These are phyloP conservation scores for Tinamus major DNA, from an alignment of 2,797 vertebrate genomes.

Conservation along the genomic window DNA sequence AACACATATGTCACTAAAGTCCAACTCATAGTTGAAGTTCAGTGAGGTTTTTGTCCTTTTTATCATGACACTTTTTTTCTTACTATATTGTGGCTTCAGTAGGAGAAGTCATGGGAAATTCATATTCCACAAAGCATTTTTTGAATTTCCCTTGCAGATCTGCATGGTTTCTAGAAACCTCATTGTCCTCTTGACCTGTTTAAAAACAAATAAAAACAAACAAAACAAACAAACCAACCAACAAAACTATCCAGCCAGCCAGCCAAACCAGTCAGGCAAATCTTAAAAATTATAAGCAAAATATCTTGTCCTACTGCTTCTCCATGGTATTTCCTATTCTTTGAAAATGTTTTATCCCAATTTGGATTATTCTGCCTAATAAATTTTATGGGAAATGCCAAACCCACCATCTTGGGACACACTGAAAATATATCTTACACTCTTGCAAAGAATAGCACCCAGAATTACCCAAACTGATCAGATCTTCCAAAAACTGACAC, in stretches of 20 bases:
- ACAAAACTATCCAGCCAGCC: background rate
- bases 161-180: background rate
- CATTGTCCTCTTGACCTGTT: background rate
- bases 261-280: background rate
- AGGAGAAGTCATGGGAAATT: background rate
- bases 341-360: background rate
- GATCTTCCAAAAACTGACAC: background rate
- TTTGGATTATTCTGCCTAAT: background rate
- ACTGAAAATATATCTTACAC: background rate
- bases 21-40: background rate
- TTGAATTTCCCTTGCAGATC: background rate
- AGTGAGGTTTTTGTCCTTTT: background rate
- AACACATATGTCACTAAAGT: background rate
- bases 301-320: background rate
- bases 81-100: background rate
- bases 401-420: background rate
- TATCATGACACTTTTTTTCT: background rate
- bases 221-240: background rate
- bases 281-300: background rate
- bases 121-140: background rate
- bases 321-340: background rate
- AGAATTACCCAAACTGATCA: background rate
- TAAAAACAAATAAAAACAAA: background rate
- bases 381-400: background rate
- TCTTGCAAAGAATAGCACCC: background rate